Base-by-base conservation (phyloP, 2,113 vertebrate species). In the Leptosomus discolor region DNA sequence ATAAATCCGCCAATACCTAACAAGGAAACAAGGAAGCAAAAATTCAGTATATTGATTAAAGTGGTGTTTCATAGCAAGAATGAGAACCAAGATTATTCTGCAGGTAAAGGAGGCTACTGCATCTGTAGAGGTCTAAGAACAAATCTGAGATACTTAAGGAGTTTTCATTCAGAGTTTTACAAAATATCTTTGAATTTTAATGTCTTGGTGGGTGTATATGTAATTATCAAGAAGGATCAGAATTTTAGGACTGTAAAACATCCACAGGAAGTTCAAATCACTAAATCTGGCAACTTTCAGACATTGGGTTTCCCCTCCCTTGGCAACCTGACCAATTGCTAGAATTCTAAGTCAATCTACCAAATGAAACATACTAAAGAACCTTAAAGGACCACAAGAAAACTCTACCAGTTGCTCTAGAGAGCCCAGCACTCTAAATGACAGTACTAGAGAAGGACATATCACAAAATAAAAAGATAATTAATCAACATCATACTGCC, bases 1-100 rank as follows among this genome's bases (percentile, higher is more conserved):
- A 99, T 99, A 97, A 99, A 99, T 43, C 99, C 99, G 75, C 99
- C 99, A 58, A 99, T 99, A 94, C 99, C 99, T 99, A 95, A 36
- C 32, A 73, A 90, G 54, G 90, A 87, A 95, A 36, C 32, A 73
- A 90, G 54, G 90, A 87, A 94, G 57, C 48, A 94, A 79, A 88
- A 95, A 53, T 64, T n/a, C 43, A 84, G 22, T 4, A 5, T 18
- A 15, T 0, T 45, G 8, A 67, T 71, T 91, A 64, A 70, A 77
- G 65, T 5, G 27, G 34, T 11, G n/a, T 36, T 90, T 58, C 50
- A 48, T 0, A 50, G 45, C 8, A 79, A 4, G 3, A 89, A 69
- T 15, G 37, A 81, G 11, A 91, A 61, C 15, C 36, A 71, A 64
- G 56, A 85, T 60, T 58, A 48, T 61, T 84, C 39, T 71, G 32